phyloP scores from a whole-genome alignment of 2,113 vertebrate species.

The Carassius auratus region DNA sequence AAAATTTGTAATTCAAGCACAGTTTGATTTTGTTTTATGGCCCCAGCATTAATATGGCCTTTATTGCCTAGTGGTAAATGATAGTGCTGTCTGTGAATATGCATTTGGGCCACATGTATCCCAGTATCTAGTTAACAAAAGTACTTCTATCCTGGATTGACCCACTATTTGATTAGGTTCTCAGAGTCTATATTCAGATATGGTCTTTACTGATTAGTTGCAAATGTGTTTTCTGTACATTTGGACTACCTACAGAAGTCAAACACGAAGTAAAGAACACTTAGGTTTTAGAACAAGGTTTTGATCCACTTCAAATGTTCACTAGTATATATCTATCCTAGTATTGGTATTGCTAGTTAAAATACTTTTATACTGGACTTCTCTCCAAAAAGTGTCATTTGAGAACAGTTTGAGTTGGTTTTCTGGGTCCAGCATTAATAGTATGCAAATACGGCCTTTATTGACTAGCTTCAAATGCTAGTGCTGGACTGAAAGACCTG shows the following conservation, averaged over 20 bases:
- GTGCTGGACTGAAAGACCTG: conserved; percentile 26
- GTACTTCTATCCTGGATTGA: background rate
- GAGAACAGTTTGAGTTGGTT: background rate
- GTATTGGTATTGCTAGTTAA: too few relatives aligned
- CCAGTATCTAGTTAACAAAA: too few relatives aligned
- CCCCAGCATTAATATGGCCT: too few relatives aligned
- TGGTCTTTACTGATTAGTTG: background rate
- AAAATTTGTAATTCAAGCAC: too few relatives aligned
- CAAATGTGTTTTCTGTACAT: background rate
- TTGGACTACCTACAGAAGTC: too few relatives aligned
- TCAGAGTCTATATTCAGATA: background rate
- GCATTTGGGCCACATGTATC: background rate
- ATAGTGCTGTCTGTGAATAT: background rate
- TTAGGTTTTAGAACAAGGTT: too few relatives aligned
- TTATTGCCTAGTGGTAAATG: too few relatives aligned
- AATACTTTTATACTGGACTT: background rate
- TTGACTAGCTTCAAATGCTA: background rate
- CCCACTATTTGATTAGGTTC: background rate
- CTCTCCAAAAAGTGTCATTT: background rate
- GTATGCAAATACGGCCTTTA: background rate
- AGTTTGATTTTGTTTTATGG: too few relatives aligned
- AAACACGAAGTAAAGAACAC: too few relatives aligned
- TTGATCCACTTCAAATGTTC: too few relatives aligned
- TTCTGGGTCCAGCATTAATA: background rate
- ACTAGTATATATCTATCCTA: too few relatives aligned